Evolutionary conservation across 2,888 invertebrate genomes (phyloP), one percentile per base, ranked within the genome.

Genomic region (Crepidodera aurea): DNA sequence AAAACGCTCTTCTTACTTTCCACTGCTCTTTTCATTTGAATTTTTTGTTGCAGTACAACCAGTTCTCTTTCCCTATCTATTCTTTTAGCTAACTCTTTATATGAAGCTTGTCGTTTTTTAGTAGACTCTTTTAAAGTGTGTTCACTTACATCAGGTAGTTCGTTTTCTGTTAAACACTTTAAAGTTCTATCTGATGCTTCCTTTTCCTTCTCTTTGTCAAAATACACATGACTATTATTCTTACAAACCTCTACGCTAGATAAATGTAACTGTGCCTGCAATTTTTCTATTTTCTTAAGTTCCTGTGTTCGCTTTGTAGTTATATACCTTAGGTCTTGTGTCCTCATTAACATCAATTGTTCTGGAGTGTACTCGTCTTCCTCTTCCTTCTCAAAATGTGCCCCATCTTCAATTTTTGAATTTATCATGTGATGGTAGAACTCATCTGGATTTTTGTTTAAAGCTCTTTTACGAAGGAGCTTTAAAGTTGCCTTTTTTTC

Each of bases 351-450:
- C 64, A 92, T 90, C 48, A 93, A 82, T 80, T 98, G 98, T 15
- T 93, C 92, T 0, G 90, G 86, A 1, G 91, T 90, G 69, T 93
- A 89, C 72, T 93, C 90, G 40, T 89, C 88, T 27, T 86, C 85
- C 64, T 90, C 88, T 65, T 85, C 84, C 32, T 88, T 81, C 72
- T 92, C 89, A 77, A 89, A 89, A 73, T 90, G 90, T 59, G 77
- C 67, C 0, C 85, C 85, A 69, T 83, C 83, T 65, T 84, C 80
- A 0, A 91, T 81, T 79, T 89, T 88, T 0, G 96, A 92, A 78
- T 94, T 95, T 60, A 96, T 88, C 98, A 98, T 98, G 77, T 97
- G 96, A 83, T 94, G 95, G 80, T 98, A 94, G 82, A 98, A 99
- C 80, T 99, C 99, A 89, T 99, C 98, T 0, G 97, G 96, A 83